Conservation (phyloP, 1,140 invertebrate genomes). For the Chlorops oryzae region DNA sequence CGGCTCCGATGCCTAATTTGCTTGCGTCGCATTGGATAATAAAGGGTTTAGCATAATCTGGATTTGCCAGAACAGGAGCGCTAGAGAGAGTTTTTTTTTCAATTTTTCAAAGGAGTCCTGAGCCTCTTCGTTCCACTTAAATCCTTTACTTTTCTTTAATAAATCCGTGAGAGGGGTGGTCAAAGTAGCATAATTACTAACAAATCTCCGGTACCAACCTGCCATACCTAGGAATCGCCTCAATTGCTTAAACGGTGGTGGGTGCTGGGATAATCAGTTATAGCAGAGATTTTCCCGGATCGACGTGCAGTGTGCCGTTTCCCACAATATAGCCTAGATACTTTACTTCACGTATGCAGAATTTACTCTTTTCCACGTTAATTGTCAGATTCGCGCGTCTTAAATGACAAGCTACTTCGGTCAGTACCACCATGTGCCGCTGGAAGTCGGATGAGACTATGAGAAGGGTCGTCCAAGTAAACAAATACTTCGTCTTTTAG, state of each 20-base stretch:
- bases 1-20: slow-evolving; percentile 3
- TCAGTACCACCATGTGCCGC: slow-evolving; percentile 1
- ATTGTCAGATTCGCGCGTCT: slow-evolving; percentile 6
- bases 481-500: slow-evolving; percentile 12
- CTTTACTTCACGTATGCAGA: slow-evolving; percentile 39
- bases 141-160: background rate
- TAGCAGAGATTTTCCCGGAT: slow-evolving; percentile 9
- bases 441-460: slow-evolving; percentile 6
- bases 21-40: slow-evolving; percentile 14
- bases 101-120: background rate
- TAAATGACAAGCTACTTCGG: slow-evolving; percentile 3
- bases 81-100: background rate
- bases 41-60: slow-evolving; percentile 21
- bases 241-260: background rate
- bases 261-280: background rate
- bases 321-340: slow-evolving; percentile 10
- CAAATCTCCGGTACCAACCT: slow-evolving; percentile 3
- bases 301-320: slow-evolving; percentile 30
- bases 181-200: slow-evolving; percentile 3
- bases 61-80: slow-evolving; percentile 2
- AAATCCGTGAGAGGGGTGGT: slow-evolving; percentile 4
- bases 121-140: slow-evolving; percentile 1
- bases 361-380: slow-evolving; percentile 25
- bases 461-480: slow-evolving; percentile 13
- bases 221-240: slow-evolving; percentile 3